phyloP scores from a whole-genome alignment of 2,113 vertebrate species.

The Seriola aureovittata region DNA sequence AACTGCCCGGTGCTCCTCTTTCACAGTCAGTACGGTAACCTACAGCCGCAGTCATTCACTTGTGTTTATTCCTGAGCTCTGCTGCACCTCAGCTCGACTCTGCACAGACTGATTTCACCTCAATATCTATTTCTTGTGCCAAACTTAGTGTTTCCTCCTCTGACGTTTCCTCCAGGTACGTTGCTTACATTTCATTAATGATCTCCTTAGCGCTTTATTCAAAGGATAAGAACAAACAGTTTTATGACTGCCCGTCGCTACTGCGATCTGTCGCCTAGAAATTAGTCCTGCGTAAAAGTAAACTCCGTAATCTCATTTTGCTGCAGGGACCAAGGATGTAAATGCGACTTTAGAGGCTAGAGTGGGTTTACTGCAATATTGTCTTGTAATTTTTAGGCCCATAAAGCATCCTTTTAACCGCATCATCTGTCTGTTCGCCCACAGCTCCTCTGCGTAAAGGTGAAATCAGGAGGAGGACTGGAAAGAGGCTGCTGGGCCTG shows the following conservation, averaged over 20 bases:
- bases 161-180: slow-evolving; percentile 24
- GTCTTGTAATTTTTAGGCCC: neutral
- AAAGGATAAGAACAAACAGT: neutral
- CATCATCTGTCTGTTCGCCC: slow-evolving; percentile 8
- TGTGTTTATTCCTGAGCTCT: slow-evolving; percentile 54
- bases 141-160: neutral
- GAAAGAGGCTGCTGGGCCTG: neutral
- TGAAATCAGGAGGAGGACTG: slow-evolving; percentile 7
- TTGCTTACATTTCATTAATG: no score
- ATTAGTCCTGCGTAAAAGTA: slow-evolving; percentile 45
- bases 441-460: slow-evolving; percentile 2
- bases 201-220: neutral
- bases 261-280: neutral
- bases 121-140: neutral
- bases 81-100: slow-evolving; percentile 33
- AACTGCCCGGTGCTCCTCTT: neutral
- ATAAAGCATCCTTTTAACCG: neutral
- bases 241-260: neutral
- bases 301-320: neutral
- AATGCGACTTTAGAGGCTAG: neutral
- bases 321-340: neutral
- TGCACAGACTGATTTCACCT: no score
- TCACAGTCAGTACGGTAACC: slow-evolving; percentile 31
- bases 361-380: neutral
- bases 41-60: slow-evolving; percentile 70